phyloP scores from a whole-genome alignment of 2,888 invertebrate genomes.

The Idaea biselata region DNA sequence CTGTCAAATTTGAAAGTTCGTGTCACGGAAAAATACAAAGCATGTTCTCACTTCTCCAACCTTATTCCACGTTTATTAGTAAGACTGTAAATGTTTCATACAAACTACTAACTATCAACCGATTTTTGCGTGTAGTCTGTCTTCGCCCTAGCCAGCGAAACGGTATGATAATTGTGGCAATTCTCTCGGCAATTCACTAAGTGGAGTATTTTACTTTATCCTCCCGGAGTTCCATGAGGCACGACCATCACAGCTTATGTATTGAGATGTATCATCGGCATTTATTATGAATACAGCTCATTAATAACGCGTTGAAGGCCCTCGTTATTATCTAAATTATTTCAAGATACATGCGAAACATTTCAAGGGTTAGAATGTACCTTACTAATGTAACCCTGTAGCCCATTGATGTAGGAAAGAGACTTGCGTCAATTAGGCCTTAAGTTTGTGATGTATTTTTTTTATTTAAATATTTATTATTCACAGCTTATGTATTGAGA shows the following conservation, averaged over 20 bases:
- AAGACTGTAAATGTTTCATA: constrained; percentile 1
- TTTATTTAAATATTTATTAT: too few species aligned
- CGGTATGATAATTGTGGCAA: constrained; percentile 64
- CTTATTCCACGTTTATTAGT: too few species aligned
- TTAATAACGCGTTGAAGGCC: constrained; percentile 28
- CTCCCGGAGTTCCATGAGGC: constrained; percentile 56
- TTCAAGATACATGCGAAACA: neutral
- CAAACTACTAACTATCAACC: constrained; percentile 12
- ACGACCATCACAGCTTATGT: constrained; percentile 65
- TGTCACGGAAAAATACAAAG: too few species aligned
- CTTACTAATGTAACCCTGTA: neutral
- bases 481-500: constrained; percentile 63
- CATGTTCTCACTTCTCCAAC: too few species aligned
- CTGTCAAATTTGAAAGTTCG: too few species aligned
- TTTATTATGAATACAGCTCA: constrained; percentile 53
- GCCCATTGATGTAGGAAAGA: too few species aligned
- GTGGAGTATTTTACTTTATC: constrained; percentile 73
- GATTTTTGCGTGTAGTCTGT: neutral
- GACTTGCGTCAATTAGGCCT: too few species aligned
- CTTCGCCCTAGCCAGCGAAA: constrained; percentile 31
- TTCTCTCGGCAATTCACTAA: constrained; percentile 67
- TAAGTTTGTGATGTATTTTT: too few species aligned
- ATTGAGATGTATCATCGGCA: constrained; percentile 63
- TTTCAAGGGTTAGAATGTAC: constrained; percentile 1
- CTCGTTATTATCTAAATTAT: neutral